These are phyloP conservation scores for Girardia tigrina DNA, from an alignment of 2,888 invertebrate species.

Conservation along the genomic window DNA sequence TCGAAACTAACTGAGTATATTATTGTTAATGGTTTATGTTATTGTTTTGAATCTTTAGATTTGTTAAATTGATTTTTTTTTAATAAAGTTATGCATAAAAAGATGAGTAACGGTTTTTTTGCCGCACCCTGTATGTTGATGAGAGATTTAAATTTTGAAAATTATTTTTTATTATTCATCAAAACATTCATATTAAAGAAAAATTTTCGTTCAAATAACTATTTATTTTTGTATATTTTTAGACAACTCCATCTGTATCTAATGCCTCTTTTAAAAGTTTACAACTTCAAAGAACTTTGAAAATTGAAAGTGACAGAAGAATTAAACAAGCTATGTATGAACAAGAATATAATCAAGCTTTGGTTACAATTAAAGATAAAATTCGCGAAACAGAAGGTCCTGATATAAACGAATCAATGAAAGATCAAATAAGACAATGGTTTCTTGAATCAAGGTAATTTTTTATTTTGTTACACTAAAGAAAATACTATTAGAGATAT, in stretches of 20 bases:
- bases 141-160: too few relatives aligned
- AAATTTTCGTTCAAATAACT: too few relatives aligned
- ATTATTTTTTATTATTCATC: too few relatives aligned
- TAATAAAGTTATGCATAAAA: too few relatives aligned
- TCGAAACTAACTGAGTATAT: too few relatives aligned
- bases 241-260: not conserved
- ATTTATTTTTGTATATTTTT: too few relatives aligned
- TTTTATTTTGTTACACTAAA: not conserved
- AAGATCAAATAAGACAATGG: conserved; percentile 74
- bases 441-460: conserved; percentile 62
- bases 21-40: too few relatives aligned
- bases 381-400: conserved; percentile 62
- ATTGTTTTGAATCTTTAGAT: too few relatives aligned
- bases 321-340: conserved; percentile 60
- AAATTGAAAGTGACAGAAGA: conserved; percentile 53
- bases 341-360: conserved; percentile 60
- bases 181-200: too few relatives aligned
- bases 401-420: conserved; percentile 69
- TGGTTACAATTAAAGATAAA: conserved; percentile 55
- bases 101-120: too few relatives aligned
- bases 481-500: conserved; percentile 44
- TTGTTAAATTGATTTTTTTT: too few relatives aligned
- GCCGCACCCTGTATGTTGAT: too few relatives aligned
- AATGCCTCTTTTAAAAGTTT: not conserved
- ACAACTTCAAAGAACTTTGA: conserved; percentile 39